phyloP scores from a whole-genome alignment of 2,888 invertebrate species.

The Heliconius sara region DNA sequence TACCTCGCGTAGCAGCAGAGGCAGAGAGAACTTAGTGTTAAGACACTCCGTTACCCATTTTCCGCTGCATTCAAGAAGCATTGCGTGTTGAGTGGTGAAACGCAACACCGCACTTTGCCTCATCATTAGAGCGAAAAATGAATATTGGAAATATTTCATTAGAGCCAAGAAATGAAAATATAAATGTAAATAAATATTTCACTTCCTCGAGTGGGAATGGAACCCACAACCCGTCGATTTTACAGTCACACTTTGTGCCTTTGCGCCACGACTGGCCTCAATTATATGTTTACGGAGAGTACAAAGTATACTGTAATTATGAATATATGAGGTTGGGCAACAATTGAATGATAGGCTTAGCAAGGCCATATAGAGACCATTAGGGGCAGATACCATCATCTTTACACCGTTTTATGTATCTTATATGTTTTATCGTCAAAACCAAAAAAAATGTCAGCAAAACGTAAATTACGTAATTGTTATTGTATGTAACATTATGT shows the following conservation, averaged over 20 bases:
- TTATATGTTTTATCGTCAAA: conserved; percentile 33
- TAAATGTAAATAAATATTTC: too few species aligned
- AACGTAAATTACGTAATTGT: neutral
- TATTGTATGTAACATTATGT: neutral
- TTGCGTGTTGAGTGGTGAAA: too few species aligned
- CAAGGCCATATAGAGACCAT: conserved; percentile 62
- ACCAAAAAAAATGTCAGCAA: neutral
- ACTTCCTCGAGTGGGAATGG: too few species aligned
- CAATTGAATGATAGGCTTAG: conserved; percentile 66
- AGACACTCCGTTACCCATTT: too few species aligned
- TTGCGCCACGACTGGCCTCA: neutral
- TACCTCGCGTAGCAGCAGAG: neutral
- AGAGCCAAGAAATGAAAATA: too few species aligned
- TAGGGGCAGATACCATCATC: conserved; percentile 62
- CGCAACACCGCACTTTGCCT: too few species aligned
- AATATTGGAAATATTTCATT: too few species aligned
- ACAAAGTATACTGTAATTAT: conserved; percentile 45
- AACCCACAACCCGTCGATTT: too few species aligned
- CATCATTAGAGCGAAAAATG: too few species aligned
- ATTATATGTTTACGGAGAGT: conserved; percentile 37
- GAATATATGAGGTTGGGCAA: conserved; percentile 66
- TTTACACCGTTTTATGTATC: conserved; percentile 43
- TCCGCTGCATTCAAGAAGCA: too few species aligned
- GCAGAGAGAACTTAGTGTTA: too few species aligned
- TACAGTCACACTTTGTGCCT: too few species aligned